Evolutionary conservation across 1,140 invertebrate genomes (phyloP).

Genomic region (Cataglyphis hispanica): DNA sequence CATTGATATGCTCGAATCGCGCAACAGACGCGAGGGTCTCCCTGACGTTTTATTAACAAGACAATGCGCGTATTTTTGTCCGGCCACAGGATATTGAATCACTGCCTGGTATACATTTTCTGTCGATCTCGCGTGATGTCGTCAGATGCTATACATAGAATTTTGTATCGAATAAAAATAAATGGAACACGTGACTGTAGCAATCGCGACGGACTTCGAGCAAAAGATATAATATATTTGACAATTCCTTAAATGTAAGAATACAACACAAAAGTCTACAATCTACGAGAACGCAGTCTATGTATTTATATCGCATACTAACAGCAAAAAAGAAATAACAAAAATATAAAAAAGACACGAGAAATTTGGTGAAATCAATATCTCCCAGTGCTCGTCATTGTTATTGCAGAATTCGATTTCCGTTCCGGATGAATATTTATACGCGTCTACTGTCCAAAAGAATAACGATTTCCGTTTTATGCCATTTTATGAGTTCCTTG

Average conservation of each 20-base stretch:
- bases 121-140: slow-evolving; percentile 1
- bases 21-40: slow-evolving; percentile 36
- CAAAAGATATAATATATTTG: neutral
- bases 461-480: slow-evolving; percentile 56
- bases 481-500: slow-evolving; percentile 53
- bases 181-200: neutral
- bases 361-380: neutral
- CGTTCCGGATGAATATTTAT: neutral
- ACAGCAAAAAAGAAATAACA: neutral
- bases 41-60: slow-evolving; percentile 53
- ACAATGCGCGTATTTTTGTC: slow-evolving; percentile 21
- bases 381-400: neutral
- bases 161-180: slow-evolving; percentile 1
- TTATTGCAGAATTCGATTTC: neutral
- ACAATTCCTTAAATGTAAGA: neutral
- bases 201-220: neutral
- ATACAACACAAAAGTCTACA: too few species aligned
- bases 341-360: neutral
- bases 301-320: neutral
- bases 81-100: slow-evolving; percentile 43
- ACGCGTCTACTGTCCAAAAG: neutral
- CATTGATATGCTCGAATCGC: slow-evolving; percentile 55
- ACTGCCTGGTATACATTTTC: slow-evolving; percentile 12
- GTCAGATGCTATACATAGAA: slow-evolving; percentile 6
- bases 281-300: too few species aligned